Evolutionary conservation across 2,888 invertebrate species (phyloP).

Genomic region (Anagyrus pseudococci): DNA sequence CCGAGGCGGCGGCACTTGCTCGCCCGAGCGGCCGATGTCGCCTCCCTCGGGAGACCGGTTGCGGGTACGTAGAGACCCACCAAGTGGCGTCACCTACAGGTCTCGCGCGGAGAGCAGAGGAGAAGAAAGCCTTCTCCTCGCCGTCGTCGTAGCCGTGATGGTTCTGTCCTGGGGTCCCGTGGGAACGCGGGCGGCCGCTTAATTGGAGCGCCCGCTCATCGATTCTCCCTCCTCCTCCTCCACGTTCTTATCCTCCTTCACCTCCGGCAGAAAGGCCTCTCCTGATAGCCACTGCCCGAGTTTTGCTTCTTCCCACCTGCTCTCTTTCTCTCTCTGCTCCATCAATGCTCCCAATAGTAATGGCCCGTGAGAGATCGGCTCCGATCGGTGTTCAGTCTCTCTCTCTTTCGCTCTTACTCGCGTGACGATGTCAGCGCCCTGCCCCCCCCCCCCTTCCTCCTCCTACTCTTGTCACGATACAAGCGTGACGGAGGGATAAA

Average conservation of each 20-base stretch:
- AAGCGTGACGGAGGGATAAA: slow-evolving; percentile 33
- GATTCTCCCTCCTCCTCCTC: slow-evolving; percentile 11
- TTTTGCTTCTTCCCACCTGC: neutral
- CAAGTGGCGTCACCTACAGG: slow-evolving; percentile 57
- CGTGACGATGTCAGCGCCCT: slow-evolving; percentile 21
- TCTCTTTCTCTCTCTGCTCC: slow-evolving; percentile 13
- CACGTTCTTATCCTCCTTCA: neutral
- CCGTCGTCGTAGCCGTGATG: too few relatives aligned
- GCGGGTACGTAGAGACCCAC: slow-evolving; percentile 45
- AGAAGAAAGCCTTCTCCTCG: neutral
- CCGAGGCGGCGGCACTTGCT: slow-evolving; percentile 37
- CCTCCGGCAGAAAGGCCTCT: neutral
- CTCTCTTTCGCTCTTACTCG: slow-evolving; percentile 26
- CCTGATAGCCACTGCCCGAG: neutral
- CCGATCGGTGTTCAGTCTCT: slow-evolving; percentile 13
- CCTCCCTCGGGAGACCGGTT: slow-evolving; percentile 21
- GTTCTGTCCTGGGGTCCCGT: slow-evolving; percentile 39
- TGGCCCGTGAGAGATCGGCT: slow-evolving; percentile 31
- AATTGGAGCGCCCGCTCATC: slow-evolving; percentile 29
- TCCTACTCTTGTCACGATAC: slow-evolving; percentile 6
- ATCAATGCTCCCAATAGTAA: slow-evolving; percentile 6
- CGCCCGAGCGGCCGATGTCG: slow-evolving; percentile 42
- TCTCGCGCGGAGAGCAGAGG: slow-evolving; percentile 4
- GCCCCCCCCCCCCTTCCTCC: neutral
- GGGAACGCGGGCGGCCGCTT: slow-evolving; percentile 38